These are phyloP conservation scores for Colaptes auratus DNA, from an alignment of 2,113 vertebrate genomes.

Conservation along the genomic window DNA sequence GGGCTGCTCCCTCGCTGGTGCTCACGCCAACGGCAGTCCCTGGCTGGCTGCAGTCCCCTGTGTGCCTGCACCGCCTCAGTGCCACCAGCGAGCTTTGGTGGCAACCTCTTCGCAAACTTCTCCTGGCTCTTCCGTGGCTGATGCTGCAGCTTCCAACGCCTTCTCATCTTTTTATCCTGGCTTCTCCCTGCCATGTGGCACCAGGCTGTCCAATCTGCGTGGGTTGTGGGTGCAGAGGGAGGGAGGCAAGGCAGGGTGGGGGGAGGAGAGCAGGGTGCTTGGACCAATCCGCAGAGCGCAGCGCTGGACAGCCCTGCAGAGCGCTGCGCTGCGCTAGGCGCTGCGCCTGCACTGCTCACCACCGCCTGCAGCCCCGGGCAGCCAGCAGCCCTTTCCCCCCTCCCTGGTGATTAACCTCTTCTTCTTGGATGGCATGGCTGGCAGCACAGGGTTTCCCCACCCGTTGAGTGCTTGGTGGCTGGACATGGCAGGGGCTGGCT, in stretches of 20 bases:
- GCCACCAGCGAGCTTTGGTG: neutral
- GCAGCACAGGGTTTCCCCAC: neutral
- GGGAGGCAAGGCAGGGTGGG: constrained; percentile 43
- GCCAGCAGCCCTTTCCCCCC: neutral
- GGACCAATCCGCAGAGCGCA: constrained; percentile 49
- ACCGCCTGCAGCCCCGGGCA: neutral
- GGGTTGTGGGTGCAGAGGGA: constrained; percentile 24
- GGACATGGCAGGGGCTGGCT: neutral
- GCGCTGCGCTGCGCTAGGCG: neutral
- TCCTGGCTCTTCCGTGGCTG: neutral
- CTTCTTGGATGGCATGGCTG: neutral
- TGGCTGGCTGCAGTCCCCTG: neutral
- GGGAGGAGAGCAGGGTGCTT: constrained; percentile 48
- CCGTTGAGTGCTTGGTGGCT: neutral
- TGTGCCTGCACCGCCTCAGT: neutral
- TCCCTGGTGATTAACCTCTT: neutral
- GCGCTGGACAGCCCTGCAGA: constrained; percentile 23
- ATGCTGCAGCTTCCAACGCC: neutral
- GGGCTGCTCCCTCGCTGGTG: neutral
- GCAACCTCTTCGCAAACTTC: constrained; percentile 13
- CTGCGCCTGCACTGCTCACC: neutral
- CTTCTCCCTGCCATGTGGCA: constrained; percentile 51
- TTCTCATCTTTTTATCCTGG: constrained; percentile 61
- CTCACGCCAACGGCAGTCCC: neutral
- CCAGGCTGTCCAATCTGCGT: constrained; percentile 60